Evolutionary conservation across 1,140 invertebrate species (phyloP), one percentile per base, ranked within the genome.

Genomic region (Bombus superbus): DNA sequence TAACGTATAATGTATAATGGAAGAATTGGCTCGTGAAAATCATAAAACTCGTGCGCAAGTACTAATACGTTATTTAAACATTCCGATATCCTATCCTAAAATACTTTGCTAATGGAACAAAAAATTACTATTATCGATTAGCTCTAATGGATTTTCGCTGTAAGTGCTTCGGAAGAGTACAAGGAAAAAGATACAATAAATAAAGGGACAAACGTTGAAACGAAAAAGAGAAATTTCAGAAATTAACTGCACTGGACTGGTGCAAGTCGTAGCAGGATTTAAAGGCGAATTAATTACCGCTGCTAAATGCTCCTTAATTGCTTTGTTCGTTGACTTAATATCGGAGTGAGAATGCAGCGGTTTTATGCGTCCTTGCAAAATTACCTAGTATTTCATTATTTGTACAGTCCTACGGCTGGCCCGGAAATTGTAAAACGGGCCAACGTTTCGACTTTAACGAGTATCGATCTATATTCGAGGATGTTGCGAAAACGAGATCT

Each of bases 361-460:
- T 44, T 75, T 42, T 22, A 35, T 32, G 40, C 15, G 15, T 3
- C 15, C 22, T 25, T 11, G 40, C 28, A 22, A 57, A 47, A 64
- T 82, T 57, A 32, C 53, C 57, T 62, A 32, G 32, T 75, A 38
- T 42, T 72, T 82, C 80, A 75, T 75, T 82, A 82, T 82, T 82
- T 82, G 71, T 40, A 32, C 35, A 47, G 66, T 57, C 38, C 64
- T 64, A 72, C 69, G 53, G 25, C 6, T 25, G n/a, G 13, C 9
- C 9, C 18, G 71, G 22, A 22, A 42, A 62, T 64, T 32, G n/a
- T 25, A 9, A 53, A 22, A 35, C 79, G 15, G 40, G 3, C 28
- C 25, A 35, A 35, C 69, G 59, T 59, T 62, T 18, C 75, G 44
- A 73, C 86, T 83, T 74, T 87, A 87, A 87, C 80, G 86, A 84